Evolutionary conservation across 2,113 vertebrate genomes (phyloP), one percentile per base, ranked within the genome.

Genomic region (Colinus virginianus): DNA sequence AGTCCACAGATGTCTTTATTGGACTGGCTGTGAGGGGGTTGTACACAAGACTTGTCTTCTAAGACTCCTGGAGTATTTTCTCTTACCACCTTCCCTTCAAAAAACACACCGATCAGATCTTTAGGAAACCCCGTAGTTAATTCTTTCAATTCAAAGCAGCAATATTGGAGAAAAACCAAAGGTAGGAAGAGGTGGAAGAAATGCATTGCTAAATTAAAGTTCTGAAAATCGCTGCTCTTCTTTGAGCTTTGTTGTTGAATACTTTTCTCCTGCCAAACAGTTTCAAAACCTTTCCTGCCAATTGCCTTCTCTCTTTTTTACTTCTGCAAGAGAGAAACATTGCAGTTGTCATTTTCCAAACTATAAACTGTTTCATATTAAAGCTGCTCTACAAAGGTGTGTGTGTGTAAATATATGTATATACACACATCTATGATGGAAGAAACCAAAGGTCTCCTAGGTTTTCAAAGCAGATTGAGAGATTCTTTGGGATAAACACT

Each of bases 71-170:
- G 10, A 13, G 30, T 6, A 43, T 18, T 28, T 92, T 71, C 30
- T 76, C 8, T 23, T 76, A 53, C 53, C 18, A 7, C 6, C 4
- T 72, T 40, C 30, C 2, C 14, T 43, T 43, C 0, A 11, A 61
- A 55, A 38, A 55, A 46, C 61, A 6, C 0, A 1, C 11, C 42
- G 28, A 26, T 14, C 0, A 1, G 2, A 25, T 38, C 40, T 76
- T 78, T 21, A 62, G 40, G 55, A 77, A 81, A 56, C 11, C 23
- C n/a, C 11, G 10, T 21, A 20, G 12, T 13, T 74, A 55, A n/a
- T 55, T 11, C 6, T 85, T 87, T 61, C 1, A 34, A 64, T 84
- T 78, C 4, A 20, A 45, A 71, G 51, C 22, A 75, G n/a, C 1
- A 49, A 66, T 90, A 43, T 32, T 67, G 7, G 48, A 9, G 43